Percentiles rank a stretch among this genome's conserved stretches.
Conservation (phyloP, 1,140 invertebrate genomes). For the Pogonomyrmex californicus region DNA sequence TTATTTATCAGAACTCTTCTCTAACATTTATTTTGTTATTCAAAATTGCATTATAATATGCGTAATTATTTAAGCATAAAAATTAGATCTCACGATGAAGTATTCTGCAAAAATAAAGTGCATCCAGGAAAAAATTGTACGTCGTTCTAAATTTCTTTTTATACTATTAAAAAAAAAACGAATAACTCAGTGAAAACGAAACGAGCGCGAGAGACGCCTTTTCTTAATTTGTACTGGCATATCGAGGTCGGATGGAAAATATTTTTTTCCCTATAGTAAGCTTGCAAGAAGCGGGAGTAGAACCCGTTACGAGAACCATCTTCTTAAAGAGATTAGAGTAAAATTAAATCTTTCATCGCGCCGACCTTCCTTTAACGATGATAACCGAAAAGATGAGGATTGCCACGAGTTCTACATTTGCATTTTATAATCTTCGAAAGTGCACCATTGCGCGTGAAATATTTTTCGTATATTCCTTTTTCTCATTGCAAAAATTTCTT, state of each 20-base stretch:
- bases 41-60: slow-evolving; percentile 4
- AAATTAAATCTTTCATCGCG: slow-evolving; percentile 69
- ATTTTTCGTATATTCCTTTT: not conserved
- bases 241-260: slow-evolving; percentile 51
- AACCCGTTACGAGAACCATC: slow-evolving; percentile 39
- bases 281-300: slow-evolving; percentile 39
- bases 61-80: not conserved
- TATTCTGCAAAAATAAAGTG: slow-evolving; percentile 35
- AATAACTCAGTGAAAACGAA: not conserved
- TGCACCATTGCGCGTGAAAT: not conserved
- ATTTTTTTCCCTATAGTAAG: slow-evolving; percentile 44
- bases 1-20: not conserved
- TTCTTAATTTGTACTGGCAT: slow-evolving; percentile 50
- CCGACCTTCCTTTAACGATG: slow-evolving; percentile 39
- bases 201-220: slow-evolving; percentile 22
- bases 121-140: slow-evolving; percentile 31
- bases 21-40: not conserved
- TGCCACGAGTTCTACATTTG: slow-evolving; percentile 31
- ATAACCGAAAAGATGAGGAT: slow-evolving; percentile 50
- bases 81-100: not conserved
- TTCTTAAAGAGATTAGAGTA: slow-evolving; percentile 61
- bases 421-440: slow-evolving; percentile 42
- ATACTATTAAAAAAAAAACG: slow-evolving; percentile 51
- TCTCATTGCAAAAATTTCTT: not conserved
- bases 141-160: slow-evolving; percentile 51